phyloP scores from a whole-genome alignment of 2,888 invertebrate species.

The Baronia brevicornis region DNA sequence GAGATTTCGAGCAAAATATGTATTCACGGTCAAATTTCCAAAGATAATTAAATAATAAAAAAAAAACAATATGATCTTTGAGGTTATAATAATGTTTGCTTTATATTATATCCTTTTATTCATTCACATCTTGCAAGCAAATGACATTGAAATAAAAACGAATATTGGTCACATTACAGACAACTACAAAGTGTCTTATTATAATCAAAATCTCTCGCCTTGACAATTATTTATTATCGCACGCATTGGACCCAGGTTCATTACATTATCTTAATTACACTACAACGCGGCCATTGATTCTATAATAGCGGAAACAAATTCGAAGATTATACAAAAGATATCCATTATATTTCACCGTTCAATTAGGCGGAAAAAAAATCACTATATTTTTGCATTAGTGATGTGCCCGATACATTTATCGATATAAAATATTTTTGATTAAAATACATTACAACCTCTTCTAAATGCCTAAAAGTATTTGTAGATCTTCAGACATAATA shows the following conservation, averaged over 20 bases:
- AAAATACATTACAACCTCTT: background rate
- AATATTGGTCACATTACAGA: no score
- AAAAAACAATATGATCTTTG: no score
- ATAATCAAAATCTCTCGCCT: background rate
- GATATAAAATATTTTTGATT: slow-evolving; percentile 1
- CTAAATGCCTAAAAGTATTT: background rate
- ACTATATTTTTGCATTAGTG: background rate
- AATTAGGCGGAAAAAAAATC: slow-evolving; percentile 2
- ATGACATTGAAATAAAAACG: no score
- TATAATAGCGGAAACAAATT: slow-evolving; percentile 3
- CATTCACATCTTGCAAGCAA: no score
- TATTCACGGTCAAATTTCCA: no score
- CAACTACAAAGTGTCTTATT: background rate
- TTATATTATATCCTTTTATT: no score
- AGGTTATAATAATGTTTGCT: no score
- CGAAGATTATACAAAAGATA: slow-evolving; percentile 1
- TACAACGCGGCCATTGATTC: slow-evolving; percentile 4
- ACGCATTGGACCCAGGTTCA: background rate
- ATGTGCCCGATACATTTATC: background rate
- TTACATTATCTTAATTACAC: slow-evolving; percentile 6
- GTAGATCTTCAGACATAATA: no score
- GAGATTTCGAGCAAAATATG: no score
- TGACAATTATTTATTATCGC: slow-evolving; percentile 3
- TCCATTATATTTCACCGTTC: background rate
- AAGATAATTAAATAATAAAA: no score